Evolutionary conservation across 2,797 vertebrate species (phyloP).

Genomic region (Trachops cirrhosus): DNA sequence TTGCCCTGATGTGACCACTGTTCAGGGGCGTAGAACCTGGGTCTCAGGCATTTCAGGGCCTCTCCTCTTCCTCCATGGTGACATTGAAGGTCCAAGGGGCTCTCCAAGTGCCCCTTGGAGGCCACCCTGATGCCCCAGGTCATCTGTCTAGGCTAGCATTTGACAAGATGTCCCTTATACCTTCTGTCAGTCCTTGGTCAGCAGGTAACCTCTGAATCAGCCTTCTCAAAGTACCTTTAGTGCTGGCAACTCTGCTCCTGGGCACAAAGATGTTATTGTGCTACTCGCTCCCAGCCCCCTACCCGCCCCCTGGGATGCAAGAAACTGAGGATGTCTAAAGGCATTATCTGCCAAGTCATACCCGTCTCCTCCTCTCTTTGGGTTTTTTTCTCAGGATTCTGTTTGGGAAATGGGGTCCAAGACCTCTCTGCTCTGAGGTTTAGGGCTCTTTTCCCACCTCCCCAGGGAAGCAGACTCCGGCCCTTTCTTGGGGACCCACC

Average conservation of each 20-base stretch:
- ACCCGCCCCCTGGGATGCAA: fast-evolving
- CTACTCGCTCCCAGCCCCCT: neutral
- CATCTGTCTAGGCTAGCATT: neutral
- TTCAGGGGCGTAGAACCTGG: neutral
- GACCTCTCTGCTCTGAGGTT: neutral
- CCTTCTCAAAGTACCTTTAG: neutral
- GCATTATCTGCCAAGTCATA: neutral
- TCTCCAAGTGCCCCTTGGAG: neutral
- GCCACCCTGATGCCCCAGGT: neutral
- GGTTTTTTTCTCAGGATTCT: neutral
- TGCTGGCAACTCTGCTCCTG: neutral
- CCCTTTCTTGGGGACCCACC: neutral
- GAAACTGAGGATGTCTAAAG: neutral
- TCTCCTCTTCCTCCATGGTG: neutral
- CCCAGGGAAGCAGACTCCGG: neutral
- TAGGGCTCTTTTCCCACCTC: neutral
- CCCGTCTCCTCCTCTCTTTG: neutral
- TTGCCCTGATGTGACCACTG: neutral
- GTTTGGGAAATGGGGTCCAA: neutral
- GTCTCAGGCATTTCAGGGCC: neutral
- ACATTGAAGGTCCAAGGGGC: neutral
- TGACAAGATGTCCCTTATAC: too few relatives aligned
- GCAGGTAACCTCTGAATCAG: neutral
- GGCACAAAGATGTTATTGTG: neutral
- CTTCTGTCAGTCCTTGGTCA: neutral